Evolutionary conservation across 2,888 invertebrate genomes (phyloP).

Genomic region (Seira ritae): DNA sequence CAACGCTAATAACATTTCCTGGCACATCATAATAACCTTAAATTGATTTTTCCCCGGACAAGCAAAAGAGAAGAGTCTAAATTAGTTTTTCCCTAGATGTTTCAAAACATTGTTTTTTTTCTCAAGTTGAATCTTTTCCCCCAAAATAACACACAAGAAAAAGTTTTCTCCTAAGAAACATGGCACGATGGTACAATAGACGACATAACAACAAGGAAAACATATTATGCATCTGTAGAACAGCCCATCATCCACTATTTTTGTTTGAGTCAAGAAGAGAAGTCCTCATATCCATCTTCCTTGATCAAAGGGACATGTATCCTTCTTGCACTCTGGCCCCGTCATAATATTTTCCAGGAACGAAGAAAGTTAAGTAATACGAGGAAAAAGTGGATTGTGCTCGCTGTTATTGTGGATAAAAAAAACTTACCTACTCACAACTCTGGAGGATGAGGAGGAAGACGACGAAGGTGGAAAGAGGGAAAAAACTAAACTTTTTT

Average conservation of each 20-base stretch:
- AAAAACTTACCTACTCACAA: background rate
- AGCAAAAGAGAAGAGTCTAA: background rate
- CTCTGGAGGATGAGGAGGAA: conserved; percentile 15
- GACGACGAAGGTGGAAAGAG: background rate
- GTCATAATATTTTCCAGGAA: background rate
- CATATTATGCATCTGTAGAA: no score
- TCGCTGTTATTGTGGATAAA: background rate
- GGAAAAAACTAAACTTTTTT: conserved; percentile 41
- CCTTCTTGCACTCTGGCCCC: background rate
- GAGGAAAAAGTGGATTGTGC: conserved; percentile 10
- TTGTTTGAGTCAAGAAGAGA: conserved; percentile 17
- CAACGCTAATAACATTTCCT: conserved; percentile 16
- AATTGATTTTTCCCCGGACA: conserved; percentile 1
- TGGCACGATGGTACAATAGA: no score
- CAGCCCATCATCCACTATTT: background rate
- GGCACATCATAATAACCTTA: background rate
- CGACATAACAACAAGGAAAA: no score
- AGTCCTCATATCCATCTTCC: conserved; percentile 10
- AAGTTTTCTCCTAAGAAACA: no score
- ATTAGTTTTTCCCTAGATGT: background rate
- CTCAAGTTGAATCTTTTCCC: no score
- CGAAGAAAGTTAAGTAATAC: conserved; percentile 4
- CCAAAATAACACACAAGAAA: no score
- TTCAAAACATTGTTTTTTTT: no score
- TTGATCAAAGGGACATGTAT: conserved; percentile 23